These are phyloP conservation scores for Lissocephala sabroskyi DNA, from an alignment of 2,888 invertebrate genomes.

Conservation along the genomic window DNA sequence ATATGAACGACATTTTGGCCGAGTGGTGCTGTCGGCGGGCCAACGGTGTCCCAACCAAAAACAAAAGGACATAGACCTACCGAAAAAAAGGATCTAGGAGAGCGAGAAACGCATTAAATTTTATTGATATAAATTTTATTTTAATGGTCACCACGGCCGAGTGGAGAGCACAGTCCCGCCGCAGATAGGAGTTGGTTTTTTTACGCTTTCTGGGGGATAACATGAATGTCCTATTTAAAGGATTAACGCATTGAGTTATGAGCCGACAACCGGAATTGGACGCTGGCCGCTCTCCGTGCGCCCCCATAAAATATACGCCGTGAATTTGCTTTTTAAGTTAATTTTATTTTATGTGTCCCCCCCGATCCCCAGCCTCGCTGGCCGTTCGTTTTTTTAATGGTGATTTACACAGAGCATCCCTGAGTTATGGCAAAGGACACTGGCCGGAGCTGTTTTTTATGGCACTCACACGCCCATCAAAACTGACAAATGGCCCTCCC, in stretches of 20 bases:
- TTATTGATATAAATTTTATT: slow-evolving; percentile 66
- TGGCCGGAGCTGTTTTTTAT: slow-evolving; percentile 36
- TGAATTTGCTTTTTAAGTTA: slow-evolving; percentile 71
- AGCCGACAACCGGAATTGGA: slow-evolving; percentile 13
- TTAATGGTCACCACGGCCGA: slow-evolving; percentile 50
- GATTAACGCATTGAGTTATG: slow-evolving; percentile 70
- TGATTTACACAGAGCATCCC: slow-evolving; percentile 42
- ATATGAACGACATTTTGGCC: slow-evolving; percentile 44
- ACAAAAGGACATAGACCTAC: slow-evolving; percentile 1
- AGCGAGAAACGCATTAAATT: slow-evolving; percentile 56
- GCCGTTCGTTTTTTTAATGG: slow-evolving; percentile 58
- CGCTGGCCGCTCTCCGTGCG: slow-evolving; percentile 4
- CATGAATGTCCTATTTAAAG: slow-evolving; percentile 72
- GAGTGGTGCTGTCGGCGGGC: slow-evolving; percentile 1
- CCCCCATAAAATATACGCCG: slow-evolving; percentile 57
- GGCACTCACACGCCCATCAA: slow-evolving; percentile 53
- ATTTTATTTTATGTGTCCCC: slow-evolving; percentile 70
- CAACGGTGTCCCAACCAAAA: background rate
- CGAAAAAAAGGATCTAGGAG: no score
- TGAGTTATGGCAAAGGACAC: slow-evolving; percentile 9
- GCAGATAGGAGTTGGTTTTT: no score
- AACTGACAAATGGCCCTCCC: slow-evolving; percentile 60
- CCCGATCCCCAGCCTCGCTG: background rate
- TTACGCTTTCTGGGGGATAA: slow-evolving; percentile 52
- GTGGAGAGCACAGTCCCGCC: slow-evolving; percentile 24